A percentile compares a stretch with the other conserved stretches of the same genome.
Conservation (phyloP, 2,113 vertebrate genomes). For the Hydrochoerus hydrochaeris region DNA sequence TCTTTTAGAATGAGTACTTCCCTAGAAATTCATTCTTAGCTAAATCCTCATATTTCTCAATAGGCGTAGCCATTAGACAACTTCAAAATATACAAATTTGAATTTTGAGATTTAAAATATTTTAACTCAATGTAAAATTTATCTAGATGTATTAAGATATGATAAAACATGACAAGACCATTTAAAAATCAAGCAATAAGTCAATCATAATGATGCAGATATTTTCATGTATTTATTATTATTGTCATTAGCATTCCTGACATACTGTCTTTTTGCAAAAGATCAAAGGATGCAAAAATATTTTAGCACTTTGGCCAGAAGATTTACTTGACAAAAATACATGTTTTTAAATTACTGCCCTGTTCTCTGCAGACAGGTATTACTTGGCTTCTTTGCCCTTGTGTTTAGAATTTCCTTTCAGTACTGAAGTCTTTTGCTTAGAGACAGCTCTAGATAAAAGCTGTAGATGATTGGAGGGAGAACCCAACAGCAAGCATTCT, state of each 20-base stretch:
- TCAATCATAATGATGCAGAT: background rate
- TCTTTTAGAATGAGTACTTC: background rate
- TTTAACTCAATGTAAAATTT: background rate
- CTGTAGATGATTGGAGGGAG: background rate
- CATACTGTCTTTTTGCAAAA: background rate
- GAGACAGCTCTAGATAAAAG: background rate
- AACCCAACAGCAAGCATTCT: background rate
- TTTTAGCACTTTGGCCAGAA: background rate
- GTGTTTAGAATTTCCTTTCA: background rate
- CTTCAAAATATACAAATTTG: background rate
- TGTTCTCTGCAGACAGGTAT: background rate
- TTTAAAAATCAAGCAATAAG: background rate
- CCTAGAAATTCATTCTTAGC: background rate
- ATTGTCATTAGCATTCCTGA: background rate
- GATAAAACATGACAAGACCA: background rate
- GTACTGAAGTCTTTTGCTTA: background rate
- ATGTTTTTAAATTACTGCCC: background rate
- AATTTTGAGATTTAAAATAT: background rate
- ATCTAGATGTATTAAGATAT: background rate
- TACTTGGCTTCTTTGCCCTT: background rate
- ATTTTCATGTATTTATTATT: slow-evolving; percentile 21
- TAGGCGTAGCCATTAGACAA: background rate
- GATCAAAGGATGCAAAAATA: slow-evolving; percentile 8
- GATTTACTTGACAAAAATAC: slow-evolving; percentile 39
- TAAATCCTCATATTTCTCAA: background rate